These are phyloP conservation scores for Cryptomyrus ogoouensis DNA, from an alignment of 2,113 vertebrate species.

Conservation along the genomic window DNA sequence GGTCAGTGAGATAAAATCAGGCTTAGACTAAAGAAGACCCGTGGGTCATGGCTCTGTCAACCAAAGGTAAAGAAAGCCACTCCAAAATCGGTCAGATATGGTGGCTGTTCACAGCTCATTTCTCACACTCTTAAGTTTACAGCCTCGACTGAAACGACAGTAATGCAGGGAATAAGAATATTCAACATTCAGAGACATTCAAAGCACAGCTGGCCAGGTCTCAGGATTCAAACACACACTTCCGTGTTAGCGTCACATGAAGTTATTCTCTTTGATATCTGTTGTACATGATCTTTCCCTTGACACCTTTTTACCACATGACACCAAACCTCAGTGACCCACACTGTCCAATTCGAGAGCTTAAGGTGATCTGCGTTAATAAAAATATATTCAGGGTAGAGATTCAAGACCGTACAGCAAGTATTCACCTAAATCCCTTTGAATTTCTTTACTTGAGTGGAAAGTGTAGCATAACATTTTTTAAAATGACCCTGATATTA, in stretches of 20 bases:
- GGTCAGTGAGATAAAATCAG: conserved; percentile 26
- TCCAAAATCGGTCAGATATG: neutral
- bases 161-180: neutral
- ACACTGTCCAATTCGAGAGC: neutral
- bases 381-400: neutral
- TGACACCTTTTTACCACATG: neutral
- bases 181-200: neutral
- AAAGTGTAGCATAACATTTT: neutral
- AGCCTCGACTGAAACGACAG: neutral
- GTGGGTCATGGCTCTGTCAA: neutral
- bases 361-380: neutral
- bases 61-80: neutral
- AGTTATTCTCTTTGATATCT: neutral
- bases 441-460: neutral
- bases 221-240: neutral
- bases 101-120: conserved; percentile 10
- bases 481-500: neutral
- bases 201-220: neutral
- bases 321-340: neutral
- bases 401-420: neutral
- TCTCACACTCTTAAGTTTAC: neutral
- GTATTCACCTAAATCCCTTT: neutral
- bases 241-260: neutral
- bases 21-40: neutral
- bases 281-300: neutral